These are phyloP conservation scores for Chloroclystis v-ata DNA, from an alignment of 2,888 invertebrate species.

Conservation along the genomic window DNA sequence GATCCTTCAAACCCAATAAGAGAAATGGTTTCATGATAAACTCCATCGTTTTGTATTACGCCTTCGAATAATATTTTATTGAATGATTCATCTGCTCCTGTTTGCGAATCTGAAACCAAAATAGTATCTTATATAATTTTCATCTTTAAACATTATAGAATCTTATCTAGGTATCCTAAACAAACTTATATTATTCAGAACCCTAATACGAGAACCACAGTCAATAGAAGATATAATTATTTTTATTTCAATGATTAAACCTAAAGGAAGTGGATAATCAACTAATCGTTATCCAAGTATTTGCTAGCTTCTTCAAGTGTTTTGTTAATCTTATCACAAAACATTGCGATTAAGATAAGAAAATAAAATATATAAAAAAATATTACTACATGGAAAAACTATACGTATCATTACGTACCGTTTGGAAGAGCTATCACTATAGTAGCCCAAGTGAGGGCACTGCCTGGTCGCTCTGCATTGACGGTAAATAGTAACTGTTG, in stretches of 20 bases:
- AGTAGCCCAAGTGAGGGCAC: constrained; percentile 26
- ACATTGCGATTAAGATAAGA: background rate
- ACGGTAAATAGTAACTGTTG: constrained; percentile 30
- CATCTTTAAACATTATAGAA: background rate
- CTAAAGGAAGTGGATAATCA: background rate
- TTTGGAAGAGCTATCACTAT: constrained; percentile 27
- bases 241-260: background rate
- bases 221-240: background rate
- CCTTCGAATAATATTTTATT: constrained; percentile 54
- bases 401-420: constrained; percentile 7
- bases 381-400: too few species aligned
- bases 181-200: background rate
- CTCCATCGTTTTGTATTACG: constrained; percentile 32
- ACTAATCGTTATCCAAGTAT: constrained; percentile 3
- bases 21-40: constrained; percentile 51
- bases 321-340: constrained; percentile 6
- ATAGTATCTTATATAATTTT: background rate
- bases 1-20: constrained; percentile 42
- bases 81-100: constrained; percentile 37
- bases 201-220: constrained; percentile 44
- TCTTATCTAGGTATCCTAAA: background rate
- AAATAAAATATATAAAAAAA: too few species aligned
- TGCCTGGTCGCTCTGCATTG: constrained; percentile 25
- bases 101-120: constrained; percentile 31
- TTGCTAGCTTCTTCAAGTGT: background rate